Evolutionary conservation across 2,888 invertebrate genomes (phyloP).

Genomic region (Caenorhabditis doughertyi): DNA sequence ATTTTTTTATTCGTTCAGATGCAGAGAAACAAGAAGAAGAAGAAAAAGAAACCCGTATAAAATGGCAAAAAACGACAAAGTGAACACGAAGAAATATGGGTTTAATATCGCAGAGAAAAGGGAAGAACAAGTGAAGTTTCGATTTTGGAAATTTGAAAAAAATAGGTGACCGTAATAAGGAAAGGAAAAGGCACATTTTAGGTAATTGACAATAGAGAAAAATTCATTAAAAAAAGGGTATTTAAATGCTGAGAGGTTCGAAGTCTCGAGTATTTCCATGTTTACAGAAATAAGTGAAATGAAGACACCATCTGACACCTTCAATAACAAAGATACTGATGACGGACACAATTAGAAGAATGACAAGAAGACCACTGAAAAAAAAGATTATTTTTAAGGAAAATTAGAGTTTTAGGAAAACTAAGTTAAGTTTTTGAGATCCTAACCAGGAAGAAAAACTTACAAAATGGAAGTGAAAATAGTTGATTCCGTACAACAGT

Average conservation of each 20-base stretch:
- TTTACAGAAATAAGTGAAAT: constrained; percentile 66
- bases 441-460: no score
- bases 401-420: no score
- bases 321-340: constrained; percentile 68
- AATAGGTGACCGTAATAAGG: constrained; percentile 10
- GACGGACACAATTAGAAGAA: constrained; percentile 67
- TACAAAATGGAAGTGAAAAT: constrained; percentile 71
- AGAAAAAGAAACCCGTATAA: constrained; percentile 43
- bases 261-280: constrained; percentile 64
- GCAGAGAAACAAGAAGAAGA: not conserved
- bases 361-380: constrained; percentile 68
- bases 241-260: constrained; percentile 67
- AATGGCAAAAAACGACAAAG: constrained; percentile 31
- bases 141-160: constrained; percentile 7
- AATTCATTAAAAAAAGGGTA: constrained; percentile 8
- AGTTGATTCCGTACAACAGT: constrained; percentile 65
- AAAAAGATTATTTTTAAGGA: not conserved
- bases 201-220: constrained; percentile 2
- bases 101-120: constrained; percentile 36
- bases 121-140: constrained; percentile 23
- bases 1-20: constrained; percentile 1
- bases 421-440: no score
- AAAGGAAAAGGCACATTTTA: constrained; percentile 19
- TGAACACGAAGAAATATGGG: constrained; percentile 20
- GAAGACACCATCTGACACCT: constrained; percentile 65